Conservation (phyloP, 2,888 invertebrate genomes). For the Sinodicranocentrus sp. region DNA sequence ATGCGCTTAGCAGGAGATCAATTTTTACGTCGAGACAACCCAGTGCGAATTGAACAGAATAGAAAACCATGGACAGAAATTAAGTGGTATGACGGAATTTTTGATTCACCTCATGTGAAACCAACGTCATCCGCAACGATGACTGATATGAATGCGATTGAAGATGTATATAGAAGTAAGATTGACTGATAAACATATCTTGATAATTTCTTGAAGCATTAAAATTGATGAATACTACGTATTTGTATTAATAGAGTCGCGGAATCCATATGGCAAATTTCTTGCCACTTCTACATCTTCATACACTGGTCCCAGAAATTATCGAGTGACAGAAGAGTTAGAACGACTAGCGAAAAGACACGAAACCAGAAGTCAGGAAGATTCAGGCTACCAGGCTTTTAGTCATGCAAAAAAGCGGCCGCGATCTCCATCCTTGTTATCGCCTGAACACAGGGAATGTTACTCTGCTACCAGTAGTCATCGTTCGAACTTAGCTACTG, state of each 20-base stretch:
- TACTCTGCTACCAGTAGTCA: too few species aligned
- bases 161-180: background rate
- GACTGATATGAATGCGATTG: background rate
- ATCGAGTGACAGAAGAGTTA: background rate
- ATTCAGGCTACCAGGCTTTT: background rate
- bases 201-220: background rate
- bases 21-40: background rate
- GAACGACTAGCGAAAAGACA: background rate
- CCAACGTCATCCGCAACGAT: background rate
- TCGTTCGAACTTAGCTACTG: too few species aligned
- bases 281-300: background rate
- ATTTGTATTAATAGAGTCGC: background rate
- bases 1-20: background rate
- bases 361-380: background rate
- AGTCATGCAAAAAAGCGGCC: background rate
- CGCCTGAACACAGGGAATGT: too few species aligned
- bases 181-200: background rate
- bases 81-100: background rate
- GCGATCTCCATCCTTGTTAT: constrained; percentile 27
- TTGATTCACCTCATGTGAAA: background rate
- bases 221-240: background rate
- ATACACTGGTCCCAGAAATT: background rate
- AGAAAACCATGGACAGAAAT: background rate
- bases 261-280: too few species aligned
- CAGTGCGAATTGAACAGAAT: background rate